Evolutionary conservation across 2,888 invertebrate species (phyloP), one percentile per base, ranked within the genome.

Genomic region (Nymphalis c-album): DNA sequence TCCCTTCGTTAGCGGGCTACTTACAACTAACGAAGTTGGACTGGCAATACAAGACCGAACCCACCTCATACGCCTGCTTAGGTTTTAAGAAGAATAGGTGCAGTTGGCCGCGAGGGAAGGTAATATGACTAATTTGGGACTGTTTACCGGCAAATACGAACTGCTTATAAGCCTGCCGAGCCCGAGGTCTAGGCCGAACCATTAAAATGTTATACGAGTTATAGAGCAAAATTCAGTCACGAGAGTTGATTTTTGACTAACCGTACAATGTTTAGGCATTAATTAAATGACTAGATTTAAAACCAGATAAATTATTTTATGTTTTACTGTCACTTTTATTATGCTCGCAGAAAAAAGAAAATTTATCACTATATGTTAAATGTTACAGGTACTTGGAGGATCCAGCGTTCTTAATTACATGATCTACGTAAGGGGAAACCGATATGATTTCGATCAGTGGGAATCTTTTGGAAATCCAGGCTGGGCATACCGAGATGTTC

Each of bases 31-130:
- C 96, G 73, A 95, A 96, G 83, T 86, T 97, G 70, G 97, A 98
- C 87, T 98, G 97, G 97, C 95, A 95, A 75, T 98, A 97, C 88
- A 97, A 97, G 89, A 97, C 96, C 0, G 96, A 97, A 80, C 96
- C 97, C 0, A 96, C 96, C 3, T 94, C 94, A 71, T 94, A 94
- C 78, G 96, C 97, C 0, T 97, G 97, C 76, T 87, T 97, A 70
- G 97, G 96, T 17, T 96, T 97, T 95, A 95, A 95, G 77, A 95
- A 95, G 71, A 95, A 95, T 60, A 93, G 95, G 65, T 97, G 97
- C 87, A 97, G 96, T 84, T 97, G 97, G 97, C 97, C 97, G 0
- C 91, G 98, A 60, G 97, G 97, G 22, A 97, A 97, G 85, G 91
- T 91, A 73, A 58, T 18, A 17, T 18, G 40, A 20, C 0, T 59